Evolutionary conservation across 2,797 vertebrate species (phyloP).

Genomic region (Myotis vivesi): DNA sequence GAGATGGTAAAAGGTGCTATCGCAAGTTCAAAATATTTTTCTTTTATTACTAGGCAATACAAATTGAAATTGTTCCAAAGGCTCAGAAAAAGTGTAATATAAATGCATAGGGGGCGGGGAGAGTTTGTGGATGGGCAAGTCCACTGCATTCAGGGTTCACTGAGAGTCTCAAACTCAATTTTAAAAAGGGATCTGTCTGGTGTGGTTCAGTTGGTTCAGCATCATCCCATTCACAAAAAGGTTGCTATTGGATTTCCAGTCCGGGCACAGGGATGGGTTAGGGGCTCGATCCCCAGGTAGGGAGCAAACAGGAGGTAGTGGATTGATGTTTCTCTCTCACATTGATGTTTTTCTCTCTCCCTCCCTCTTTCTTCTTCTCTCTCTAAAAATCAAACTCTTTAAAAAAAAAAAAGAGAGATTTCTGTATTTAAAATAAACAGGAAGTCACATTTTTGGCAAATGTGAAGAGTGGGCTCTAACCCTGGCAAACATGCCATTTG

Average conservation of each 20-base stretch:
- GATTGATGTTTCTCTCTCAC: not conserved
- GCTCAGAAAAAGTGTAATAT: constrained; percentile 9
- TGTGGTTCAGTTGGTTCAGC: not conserved
- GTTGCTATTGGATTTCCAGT: not conserved
- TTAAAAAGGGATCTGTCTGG: not conserved
- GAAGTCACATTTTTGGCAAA: constrained; percentile 62
- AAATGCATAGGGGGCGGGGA: not conserved
- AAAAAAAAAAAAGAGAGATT: not conserved
- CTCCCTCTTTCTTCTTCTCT: not conserved
- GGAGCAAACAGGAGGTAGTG: not conserved
- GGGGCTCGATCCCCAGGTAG: not conserved
- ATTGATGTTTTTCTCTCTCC: not conserved
- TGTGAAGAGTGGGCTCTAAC: constrained; percentile 34
- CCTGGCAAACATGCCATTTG: not conserved
- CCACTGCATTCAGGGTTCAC: not conserved
- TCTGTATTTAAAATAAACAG: constrained; percentile 47
- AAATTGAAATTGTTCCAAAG: constrained; percentile 35
- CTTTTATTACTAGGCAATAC: constrained; percentile 25
- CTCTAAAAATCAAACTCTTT: not conserved
- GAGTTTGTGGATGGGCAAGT: not conserved
- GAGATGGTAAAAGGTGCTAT: not conserved
- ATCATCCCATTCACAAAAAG: not conserved
- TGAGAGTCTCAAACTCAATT: constrained; percentile 12
- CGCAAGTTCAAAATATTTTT: constrained; percentile 19
- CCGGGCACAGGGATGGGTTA: not conserved